Conservation (phyloP, 2,888 invertebrate species). For the Rhagium mordax region DNA sequence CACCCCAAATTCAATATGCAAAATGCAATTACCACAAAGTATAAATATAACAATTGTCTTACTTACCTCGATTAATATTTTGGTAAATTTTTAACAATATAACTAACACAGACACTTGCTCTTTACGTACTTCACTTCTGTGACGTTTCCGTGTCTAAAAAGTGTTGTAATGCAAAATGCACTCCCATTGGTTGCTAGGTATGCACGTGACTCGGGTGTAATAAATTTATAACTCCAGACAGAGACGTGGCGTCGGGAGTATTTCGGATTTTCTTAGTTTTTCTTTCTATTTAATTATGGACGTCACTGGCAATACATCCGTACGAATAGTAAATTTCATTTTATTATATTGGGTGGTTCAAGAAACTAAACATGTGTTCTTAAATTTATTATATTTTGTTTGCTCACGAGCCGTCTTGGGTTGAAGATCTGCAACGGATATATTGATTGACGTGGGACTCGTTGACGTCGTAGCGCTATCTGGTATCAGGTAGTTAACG, state of each 20-base stretch:
- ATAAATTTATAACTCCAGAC: background rate
- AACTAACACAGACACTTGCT: conserved; percentile 45
- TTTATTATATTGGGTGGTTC: background rate
- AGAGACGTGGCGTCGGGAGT: conserved; percentile 1
- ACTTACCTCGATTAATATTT: conserved; percentile 48
- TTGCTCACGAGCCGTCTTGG: background rate
- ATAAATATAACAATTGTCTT: background rate
- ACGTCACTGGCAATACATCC: background rate
- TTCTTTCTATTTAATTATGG: background rate
- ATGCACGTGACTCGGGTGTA: conserved; percentile 57
- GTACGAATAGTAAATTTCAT: background rate
- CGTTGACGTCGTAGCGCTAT: background rate
- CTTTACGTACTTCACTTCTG: conserved; percentile 41
- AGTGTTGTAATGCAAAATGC: conserved; percentile 61
- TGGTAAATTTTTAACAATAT: conserved; percentile 46
- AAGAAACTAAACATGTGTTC: background rate
- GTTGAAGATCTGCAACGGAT: background rate
- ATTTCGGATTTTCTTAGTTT: background rate
- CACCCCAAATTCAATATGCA: conserved; percentile 46
- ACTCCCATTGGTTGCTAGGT: conserved; percentile 59
- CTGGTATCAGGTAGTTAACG: background rate
- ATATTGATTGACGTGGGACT: conserved; percentile 1
- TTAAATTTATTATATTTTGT: background rate
- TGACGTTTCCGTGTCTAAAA: conserved; percentile 51
- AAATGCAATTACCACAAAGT: conserved; percentile 2